Percentiles rank a stretch among this genome's conserved stretches.
phyloP scores from a whole-genome alignment of 1,140 invertebrate genomes.

The Anastatus disparis region DNA sequence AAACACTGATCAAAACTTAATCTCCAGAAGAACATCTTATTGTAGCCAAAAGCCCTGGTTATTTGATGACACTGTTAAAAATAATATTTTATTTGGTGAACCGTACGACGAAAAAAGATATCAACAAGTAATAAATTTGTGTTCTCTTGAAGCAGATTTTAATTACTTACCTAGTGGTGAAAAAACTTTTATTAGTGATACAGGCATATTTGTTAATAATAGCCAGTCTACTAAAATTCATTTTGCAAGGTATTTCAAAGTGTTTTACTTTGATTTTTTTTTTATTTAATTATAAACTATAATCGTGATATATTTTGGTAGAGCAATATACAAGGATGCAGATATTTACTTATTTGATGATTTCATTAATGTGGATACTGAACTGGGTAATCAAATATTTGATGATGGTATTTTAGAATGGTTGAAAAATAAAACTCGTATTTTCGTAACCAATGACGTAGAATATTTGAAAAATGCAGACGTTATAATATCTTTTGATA shows the following conservation, averaged over 20 bases:
- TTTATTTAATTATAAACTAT: not conserved
- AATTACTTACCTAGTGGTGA: constrained; percentile 80
- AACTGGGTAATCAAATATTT: constrained; percentile 80
- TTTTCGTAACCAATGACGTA: constrained; percentile 84
- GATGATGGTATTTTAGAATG: constrained; percentile 74
- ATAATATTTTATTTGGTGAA: constrained; percentile 63
- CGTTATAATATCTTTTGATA: constrained; percentile 73
- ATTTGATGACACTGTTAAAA: constrained; percentile 48
- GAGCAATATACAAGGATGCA: constrained; percentile 82
- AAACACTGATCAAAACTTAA: constrained; percentile 70
- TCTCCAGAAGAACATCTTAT: constrained; percentile 75
- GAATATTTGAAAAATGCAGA: constrained; percentile 80
- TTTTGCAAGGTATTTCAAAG: constrained; percentile 68
- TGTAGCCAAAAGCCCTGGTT: constrained; percentile 81
- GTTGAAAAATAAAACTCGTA: constrained; percentile 75
- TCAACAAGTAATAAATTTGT: constrained; percentile 77
- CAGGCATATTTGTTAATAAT: constrained; percentile 85
- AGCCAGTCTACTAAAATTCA: constrained; percentile 92
- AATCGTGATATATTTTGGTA: constrained; percentile 38
- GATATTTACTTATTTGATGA: constrained; percentile 86
- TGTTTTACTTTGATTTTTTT: not conserved
- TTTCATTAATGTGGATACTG: constrained; percentile 80
- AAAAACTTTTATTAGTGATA: constrained; percentile 85
- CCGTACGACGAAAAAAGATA: constrained; percentile 74
- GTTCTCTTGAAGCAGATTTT: constrained; percentile 82